Evolutionary conservation across 2,797 vertebrate species (phyloP).

Genomic region (Erithacus rubecula): DNA sequence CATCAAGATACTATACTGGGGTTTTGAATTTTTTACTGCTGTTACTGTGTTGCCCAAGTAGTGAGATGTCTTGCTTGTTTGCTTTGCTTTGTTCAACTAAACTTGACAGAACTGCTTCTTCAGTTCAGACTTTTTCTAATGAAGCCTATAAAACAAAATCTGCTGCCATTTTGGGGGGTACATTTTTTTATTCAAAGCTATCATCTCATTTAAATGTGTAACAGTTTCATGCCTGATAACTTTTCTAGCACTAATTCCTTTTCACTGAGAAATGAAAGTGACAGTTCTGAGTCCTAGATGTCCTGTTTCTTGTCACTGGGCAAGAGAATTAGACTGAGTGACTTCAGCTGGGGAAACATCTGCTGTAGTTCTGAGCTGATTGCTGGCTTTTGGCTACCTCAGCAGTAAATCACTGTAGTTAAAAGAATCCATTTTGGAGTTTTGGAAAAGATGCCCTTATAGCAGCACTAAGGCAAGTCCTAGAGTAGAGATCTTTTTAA

Average conservation of each 20-base stretch:
- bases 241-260: background rate
- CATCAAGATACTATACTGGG: background rate
- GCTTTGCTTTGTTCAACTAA: background rate
- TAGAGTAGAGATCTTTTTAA: background rate
- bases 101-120: background rate
- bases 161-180: background rate
- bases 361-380: background rate
- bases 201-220: background rate
- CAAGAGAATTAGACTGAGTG: slow-evolving; percentile 14
- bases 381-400: slow-evolving; percentile 3
- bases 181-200: background rate
- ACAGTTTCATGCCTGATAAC: background rate
- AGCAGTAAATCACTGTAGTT: background rate
- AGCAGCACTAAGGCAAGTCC: background rate
- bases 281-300: background rate
- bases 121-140: background rate
- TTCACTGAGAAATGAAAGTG: background rate
- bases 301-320: background rate
- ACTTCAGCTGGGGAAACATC: slow-evolving; percentile 48
- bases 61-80: background rate
- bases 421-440: background rate
- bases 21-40: background rate
- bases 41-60: background rate
- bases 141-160: background rate
- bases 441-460: background rate